Conservation (phyloP, 23 tunicate species). For the Corella eumyota region DNA sequence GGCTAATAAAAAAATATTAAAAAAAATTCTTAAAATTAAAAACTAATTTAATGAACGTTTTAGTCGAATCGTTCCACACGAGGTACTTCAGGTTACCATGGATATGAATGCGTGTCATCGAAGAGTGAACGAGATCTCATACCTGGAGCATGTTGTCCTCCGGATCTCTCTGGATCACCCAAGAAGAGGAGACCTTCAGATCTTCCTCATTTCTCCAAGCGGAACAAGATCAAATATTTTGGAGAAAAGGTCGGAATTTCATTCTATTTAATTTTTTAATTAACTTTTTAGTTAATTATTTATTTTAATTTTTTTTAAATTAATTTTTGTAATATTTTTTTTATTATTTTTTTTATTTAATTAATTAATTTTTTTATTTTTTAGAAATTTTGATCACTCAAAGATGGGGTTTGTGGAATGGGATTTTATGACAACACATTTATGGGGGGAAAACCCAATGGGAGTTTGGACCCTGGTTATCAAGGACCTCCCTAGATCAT, state of each 20-base stretch:
- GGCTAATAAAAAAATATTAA: too few relatives aligned
- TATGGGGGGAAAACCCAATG: conserved; percentile 98
- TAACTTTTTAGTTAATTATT: too few relatives aligned
- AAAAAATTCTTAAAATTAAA: too few relatives aligned
- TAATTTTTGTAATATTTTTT: background rate
- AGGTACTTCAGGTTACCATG: conserved; percentile 10
- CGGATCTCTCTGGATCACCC: conserved; percentile 49
- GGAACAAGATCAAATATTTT: conserved; percentile 89
- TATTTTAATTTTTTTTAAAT: background rate
- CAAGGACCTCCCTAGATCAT: conserved; percentile 17
- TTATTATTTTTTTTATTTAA: background rate
- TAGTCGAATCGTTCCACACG: background rate
- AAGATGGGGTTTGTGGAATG: conserved; percentile 64
- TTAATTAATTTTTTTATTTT: background rate
- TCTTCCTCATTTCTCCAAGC: conserved; percentile 62
- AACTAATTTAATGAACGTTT: too few relatives aligned
- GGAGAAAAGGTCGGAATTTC: conserved; percentile 44
- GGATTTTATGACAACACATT: conserved; percentile 98
- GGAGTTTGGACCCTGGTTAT: conserved; percentile 82
- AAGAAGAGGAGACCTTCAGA: conserved; percentile 63
- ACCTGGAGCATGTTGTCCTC: conserved; percentile 80
- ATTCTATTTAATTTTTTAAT: too few relatives aligned
- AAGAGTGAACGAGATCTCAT: conserved; percentile 39
- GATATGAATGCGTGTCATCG: conserved; percentile 60
- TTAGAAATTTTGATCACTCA: conserved; percentile 59